phyloP scores from a whole-genome alignment of 1,140 invertebrate genomes.

The Bombus balteatus region DNA sequence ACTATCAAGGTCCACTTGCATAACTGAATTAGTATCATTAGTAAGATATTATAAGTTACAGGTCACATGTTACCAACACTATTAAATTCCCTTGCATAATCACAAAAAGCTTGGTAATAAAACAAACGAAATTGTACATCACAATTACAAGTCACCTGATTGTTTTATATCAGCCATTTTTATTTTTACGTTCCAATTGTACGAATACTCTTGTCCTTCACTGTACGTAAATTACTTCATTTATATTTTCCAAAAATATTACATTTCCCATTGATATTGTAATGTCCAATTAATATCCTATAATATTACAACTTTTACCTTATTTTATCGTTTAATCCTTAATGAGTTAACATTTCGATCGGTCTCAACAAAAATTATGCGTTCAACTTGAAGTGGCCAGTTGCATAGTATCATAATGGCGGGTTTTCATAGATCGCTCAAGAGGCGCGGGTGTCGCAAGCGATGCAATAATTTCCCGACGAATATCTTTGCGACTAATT shows the following conservation, averaged over 20 bases:
- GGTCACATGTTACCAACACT: neutral
- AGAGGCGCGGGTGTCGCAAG: neutral
- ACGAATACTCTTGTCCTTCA: no score
- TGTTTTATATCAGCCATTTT: no score
- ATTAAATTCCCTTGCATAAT: neutral
- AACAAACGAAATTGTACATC: neutral
- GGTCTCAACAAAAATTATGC: neutral
- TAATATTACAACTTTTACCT: neutral
- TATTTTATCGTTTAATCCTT: neutral
- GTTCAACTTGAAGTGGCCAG: neutral
- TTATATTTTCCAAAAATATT: no score
- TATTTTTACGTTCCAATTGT: no score
- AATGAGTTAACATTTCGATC: neutral
- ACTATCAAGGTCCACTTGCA: neutral
- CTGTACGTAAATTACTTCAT: no score
- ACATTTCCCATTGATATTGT: no score
- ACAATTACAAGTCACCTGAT: no score
- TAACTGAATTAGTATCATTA: neutral
- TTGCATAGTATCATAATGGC: neutral
- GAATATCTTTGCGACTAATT: conserved; percentile 24
- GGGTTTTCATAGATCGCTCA: neutral
- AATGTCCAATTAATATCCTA: neutral
- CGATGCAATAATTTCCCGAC: conserved; percentile 3
- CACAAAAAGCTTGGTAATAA: neutral
- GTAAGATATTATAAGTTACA: neutral